Evolutionary conservation across 2,797 vertebrate genomes (phyloP).

Genomic region (Pangasius macronema): DNA sequence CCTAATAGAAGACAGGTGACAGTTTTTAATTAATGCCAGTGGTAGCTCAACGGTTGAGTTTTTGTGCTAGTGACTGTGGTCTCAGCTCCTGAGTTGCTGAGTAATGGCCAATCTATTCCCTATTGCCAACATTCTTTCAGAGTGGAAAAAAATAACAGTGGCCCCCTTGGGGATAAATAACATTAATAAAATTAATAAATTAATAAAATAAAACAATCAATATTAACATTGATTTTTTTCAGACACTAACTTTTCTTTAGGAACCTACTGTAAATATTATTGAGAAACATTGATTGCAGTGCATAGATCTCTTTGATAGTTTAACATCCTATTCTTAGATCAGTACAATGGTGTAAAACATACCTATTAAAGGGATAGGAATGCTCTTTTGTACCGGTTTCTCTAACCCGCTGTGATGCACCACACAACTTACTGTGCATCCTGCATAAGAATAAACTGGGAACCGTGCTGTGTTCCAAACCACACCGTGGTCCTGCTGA

Average conservation of each 20-base stretch:
- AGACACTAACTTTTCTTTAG: not conserved
- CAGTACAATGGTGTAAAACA: slow-evolving; percentile 20
- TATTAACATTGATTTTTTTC: not conserved
- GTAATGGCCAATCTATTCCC: not conserved
- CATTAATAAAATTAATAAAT: not conserved
- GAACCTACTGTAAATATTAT: not conserved
- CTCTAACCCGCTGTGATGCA: slow-evolving; percentile 63
- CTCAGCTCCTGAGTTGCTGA: not conserved
- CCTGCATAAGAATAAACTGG: slow-evolving; percentile 62
- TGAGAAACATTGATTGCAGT: not conserved
- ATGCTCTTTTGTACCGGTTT: slow-evolving; percentile 59
- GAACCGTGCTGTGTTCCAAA: slow-evolving; percentile 59
- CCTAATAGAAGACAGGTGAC: slow-evolving; percentile 54
- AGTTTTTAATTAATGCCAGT: not conserved
- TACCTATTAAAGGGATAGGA: slow-evolving; percentile 64
- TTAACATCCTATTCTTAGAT: not conserved
- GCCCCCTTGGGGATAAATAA: not conserved
- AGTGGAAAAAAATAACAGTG: not conserved
- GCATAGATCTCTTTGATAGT: not conserved
- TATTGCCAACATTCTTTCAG: not conserved
- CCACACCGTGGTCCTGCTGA: slow-evolving; percentile 51
- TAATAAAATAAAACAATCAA: not conserved
- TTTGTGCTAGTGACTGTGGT: not conserved
- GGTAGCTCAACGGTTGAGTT: not conserved
- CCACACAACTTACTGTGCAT: slow-evolving; percentile 68